These are phyloP conservation scores for Sicus ferrugineus DNA, from an alignment of 2,888 invertebrate species.

Conservation along the genomic window DNA sequence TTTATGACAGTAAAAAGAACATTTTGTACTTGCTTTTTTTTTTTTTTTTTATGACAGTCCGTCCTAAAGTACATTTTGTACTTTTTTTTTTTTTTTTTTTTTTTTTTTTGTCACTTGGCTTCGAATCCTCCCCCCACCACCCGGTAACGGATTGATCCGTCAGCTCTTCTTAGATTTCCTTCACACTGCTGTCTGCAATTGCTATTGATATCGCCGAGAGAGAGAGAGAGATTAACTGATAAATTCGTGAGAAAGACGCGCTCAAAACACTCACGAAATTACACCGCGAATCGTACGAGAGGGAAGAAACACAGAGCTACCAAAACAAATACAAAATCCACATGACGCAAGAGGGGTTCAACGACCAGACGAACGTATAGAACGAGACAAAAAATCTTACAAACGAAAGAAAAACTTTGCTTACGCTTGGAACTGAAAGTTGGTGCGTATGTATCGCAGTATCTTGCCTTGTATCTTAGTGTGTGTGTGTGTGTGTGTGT, in stretches of 20 bases:
- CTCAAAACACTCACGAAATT: background rate
- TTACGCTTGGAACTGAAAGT: background rate
- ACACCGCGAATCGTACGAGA: background rate
- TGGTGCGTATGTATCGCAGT: background rate
- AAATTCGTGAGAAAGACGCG: constrained; percentile 7
- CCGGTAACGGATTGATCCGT: background rate
- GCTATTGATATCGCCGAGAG: too few species aligned
- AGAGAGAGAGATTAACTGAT: too few species aligned
- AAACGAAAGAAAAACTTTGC: background rate
- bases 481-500: background rate
- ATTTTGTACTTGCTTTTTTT: too few species aligned
- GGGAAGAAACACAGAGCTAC: background rate
- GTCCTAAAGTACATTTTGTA: too few species aligned
- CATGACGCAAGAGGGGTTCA: constrained; percentile 26
- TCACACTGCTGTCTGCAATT: background rate
- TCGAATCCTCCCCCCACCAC: too few species aligned
- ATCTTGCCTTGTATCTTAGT: background rate
- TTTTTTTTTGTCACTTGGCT: too few species aligned
- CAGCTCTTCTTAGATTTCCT: background rate
- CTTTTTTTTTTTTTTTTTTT: too few species aligned
- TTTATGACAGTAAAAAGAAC: too few species aligned
- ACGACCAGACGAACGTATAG: constrained; percentile 23
- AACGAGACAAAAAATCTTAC: constrained; percentile 7
- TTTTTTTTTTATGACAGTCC: too few species aligned
- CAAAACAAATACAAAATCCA: constrained; percentile 13